Conservation (phyloP, 2,797 vertebrate species). For the Myripristis murdjan region DNA sequence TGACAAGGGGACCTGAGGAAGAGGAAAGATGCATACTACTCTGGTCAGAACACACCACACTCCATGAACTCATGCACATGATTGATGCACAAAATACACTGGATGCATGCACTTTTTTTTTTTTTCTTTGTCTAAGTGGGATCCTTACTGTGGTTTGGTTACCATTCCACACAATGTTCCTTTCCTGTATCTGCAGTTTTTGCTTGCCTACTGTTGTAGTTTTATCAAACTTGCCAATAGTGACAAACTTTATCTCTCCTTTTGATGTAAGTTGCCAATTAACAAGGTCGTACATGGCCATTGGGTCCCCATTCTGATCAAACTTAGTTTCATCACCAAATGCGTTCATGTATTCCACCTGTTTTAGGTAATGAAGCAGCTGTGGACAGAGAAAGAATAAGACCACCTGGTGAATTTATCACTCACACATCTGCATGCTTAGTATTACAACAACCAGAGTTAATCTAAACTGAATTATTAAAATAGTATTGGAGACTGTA, state of each 20-base stretch:
- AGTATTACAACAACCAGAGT: background rate
- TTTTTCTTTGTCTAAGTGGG: background rate
- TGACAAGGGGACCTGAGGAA: constrained; percentile 84
- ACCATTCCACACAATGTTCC: constrained; percentile 83
- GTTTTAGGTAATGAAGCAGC: constrained; percentile 85
- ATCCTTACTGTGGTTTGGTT: constrained; percentile 79
- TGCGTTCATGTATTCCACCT: constrained; percentile 76
- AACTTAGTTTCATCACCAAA: constrained; percentile 86
- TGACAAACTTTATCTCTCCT: constrained; percentile 78
- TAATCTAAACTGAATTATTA: background rate
- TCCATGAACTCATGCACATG: background rate
- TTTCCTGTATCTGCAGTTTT: constrained; percentile 81
- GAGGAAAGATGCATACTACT: constrained; percentile 45
- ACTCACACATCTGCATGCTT: background rate
- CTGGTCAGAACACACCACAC: constrained; percentile 28
- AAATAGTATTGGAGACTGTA: constrained; percentile 41
- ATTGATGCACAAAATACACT: background rate
- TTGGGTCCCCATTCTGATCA: constrained; percentile 86
- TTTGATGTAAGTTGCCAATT: constrained; percentile 83
- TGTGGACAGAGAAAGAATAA: constrained; percentile 38
- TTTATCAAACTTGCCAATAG: constrained; percentile 85
- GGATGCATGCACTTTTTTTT: background rate
- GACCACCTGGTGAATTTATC: background rate
- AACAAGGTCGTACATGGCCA: constrained; percentile 87
- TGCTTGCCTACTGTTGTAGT: constrained; percentile 40